phyloP scores from a whole-genome alignment of 2,113 vertebrate species.

The Chamaetylas fuelleborni region DNA sequence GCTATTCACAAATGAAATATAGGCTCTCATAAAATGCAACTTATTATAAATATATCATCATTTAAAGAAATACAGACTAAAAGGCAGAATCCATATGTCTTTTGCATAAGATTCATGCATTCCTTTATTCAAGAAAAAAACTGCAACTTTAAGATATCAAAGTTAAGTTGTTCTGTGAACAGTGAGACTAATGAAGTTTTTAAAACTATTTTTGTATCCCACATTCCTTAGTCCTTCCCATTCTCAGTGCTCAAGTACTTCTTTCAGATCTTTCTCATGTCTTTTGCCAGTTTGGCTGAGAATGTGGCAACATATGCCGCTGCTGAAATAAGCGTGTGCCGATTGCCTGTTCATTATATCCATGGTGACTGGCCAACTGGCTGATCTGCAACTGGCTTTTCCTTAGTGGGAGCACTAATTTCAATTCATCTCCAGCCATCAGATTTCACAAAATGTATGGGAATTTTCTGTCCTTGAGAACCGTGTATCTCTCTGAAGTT shows the following conservation, averaged over 20 bases:
- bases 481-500: not conserved
- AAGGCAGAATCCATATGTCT: not conserved
- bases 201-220: not conserved
- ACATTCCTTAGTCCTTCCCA: not conserved
- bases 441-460: not conserved
- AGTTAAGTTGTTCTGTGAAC: not conserved
- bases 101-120: not conserved
- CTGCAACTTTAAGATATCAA: not conserved
- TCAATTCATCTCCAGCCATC: not conserved
- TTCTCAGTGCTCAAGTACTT: not conserved
- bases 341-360: conserved; percentile 33
- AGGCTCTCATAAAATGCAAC: not conserved
- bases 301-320: conserved; percentile 29
- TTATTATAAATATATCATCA: not conserved
- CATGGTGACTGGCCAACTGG: conserved; percentile 29
- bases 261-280: conserved; percentile 10
- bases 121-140: not conserved
- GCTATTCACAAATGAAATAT: not conserved
- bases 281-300: conserved; percentile 61
- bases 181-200: not conserved
- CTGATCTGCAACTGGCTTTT: conserved; percentile 35
- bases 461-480: not conserved
- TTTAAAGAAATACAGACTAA: not conserved
- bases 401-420: not conserved
- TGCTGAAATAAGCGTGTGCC: conserved; percentile 26